Conservation (phyloP, 2,113 vertebrate species). For the Pelobates fuscus region DNA sequence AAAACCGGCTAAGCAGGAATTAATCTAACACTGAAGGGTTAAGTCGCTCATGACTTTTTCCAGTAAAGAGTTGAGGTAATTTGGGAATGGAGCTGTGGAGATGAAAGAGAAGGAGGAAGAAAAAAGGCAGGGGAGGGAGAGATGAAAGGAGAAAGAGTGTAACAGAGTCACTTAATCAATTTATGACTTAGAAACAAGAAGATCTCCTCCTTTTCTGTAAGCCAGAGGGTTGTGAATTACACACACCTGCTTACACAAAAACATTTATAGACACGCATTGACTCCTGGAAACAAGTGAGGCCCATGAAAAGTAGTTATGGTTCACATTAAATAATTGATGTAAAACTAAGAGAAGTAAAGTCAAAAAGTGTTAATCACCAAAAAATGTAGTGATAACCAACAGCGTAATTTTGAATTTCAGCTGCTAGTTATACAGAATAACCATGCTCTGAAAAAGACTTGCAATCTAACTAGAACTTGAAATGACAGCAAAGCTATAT, state of each 20-base stretch:
- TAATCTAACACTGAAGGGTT: constrained; percentile 16
- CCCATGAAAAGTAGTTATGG: too few species aligned
- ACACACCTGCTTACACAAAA: constrained; percentile 24
- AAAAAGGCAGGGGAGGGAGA: constrained; percentile 20
- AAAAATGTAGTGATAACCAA: too few species aligned
- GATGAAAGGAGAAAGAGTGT: constrained; percentile 44
- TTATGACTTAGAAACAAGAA: constrained; percentile 39
- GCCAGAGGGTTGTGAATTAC: constrained; percentile 7
- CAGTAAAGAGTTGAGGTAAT: constrained; percentile 38
- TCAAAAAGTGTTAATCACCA: too few species aligned
- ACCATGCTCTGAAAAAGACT: too few species aligned
- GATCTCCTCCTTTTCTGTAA: constrained; percentile 26
- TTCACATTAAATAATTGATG: too few species aligned
- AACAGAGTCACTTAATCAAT: constrained; percentile 44
- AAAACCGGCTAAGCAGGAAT: background rate
- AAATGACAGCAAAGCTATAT: too few species aligned
- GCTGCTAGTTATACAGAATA: too few species aligned
- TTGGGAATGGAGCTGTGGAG: constrained; percentile 26
- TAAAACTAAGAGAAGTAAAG: too few species aligned
- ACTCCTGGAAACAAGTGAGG: too few species aligned
- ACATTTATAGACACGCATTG: constrained; percentile 13
- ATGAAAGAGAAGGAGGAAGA: constrained; percentile 41
- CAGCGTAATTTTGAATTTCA: too few species aligned
- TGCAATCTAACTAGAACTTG: too few species aligned
- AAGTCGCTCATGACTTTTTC: constrained; percentile 26